A percentile compares a stretch with the other conserved stretches of the same genome.
Evolutionary conservation across 1,140 invertebrate species (phyloP).

Genomic region (Brachionus angularis): DNA sequence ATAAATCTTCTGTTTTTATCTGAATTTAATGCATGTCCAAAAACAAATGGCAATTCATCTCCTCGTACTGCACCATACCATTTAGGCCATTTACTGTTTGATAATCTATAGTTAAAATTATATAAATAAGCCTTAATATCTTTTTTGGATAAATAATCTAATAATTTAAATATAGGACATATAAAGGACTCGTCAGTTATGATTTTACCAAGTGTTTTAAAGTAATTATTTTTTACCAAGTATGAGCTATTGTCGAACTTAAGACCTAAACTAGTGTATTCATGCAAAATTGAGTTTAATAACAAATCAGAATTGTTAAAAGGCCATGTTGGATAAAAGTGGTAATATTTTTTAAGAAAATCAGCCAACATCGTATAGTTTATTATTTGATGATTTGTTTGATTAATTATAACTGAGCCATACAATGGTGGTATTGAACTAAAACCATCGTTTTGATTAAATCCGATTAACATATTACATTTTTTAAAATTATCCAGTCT

Average conservation of each 20-base stretch:
- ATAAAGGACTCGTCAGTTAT: not conserved
- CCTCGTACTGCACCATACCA: not conserved
- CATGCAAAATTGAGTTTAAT: not conserved
- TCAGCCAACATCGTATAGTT: not conserved
- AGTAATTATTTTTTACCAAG: not conserved
- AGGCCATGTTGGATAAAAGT: constrained; percentile 32
- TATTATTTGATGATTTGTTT: not conserved
- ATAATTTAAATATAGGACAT: not conserved
- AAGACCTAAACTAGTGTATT: not conserved
- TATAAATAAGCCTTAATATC: not conserved
- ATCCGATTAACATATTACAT: constrained; percentile 1
- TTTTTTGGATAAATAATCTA: not conserved
- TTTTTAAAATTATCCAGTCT: constrained; percentile 14
- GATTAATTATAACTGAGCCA: not conserved
- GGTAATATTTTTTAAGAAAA: constrained; percentile 11
- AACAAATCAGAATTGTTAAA: constrained; percentile 4
- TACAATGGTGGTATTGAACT: not conserved
- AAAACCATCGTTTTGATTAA: not conserved
- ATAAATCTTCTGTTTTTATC: not conserved
- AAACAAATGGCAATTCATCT: not conserved
- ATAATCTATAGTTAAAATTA: not conserved
- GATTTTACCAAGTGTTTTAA: not conserved
- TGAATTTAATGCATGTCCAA: not conserved
- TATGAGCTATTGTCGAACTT: not conserved
- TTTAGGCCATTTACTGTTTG: not conserved